These are phyloP conservation scores for Leuciscus waleckii DNA, from an alignment of 2,797 vertebrate genomes.

Conservation along the genomic window DNA sequence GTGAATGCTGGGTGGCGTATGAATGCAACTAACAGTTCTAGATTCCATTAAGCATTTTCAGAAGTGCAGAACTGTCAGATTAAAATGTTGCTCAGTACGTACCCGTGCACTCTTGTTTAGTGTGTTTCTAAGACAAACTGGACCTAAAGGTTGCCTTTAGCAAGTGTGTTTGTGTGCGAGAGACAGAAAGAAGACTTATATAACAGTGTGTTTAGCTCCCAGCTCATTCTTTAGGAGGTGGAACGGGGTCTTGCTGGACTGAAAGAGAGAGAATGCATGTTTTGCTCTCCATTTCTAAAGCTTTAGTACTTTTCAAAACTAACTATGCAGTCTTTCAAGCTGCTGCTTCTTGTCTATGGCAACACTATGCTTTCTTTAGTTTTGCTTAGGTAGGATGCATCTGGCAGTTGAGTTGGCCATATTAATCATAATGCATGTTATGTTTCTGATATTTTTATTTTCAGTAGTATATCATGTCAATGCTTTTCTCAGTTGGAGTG, in stretches of 20 bases:
- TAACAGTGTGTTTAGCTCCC: slow-evolving; percentile 17
- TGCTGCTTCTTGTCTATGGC: slow-evolving; percentile 17
- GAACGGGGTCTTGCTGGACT: slow-evolving; percentile 28
- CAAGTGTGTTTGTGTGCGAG: slow-evolving; percentile 10
- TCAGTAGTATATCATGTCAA: background rate
- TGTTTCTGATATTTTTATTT: background rate
- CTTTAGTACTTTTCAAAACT: slow-evolving; percentile 39
- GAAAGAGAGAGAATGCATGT: slow-evolving; percentile 24
- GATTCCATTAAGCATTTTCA: slow-evolving; percentile 43
- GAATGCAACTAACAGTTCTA: slow-evolving; percentile 3
- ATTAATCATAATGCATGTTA: slow-evolving; percentile 11
- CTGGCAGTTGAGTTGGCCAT: slow-evolving; percentile 13
- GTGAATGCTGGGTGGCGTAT: slow-evolving; percentile 22
- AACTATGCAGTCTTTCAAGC: slow-evolving; percentile 41
- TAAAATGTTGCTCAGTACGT: slow-evolving; percentile 20
- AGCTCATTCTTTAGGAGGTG: slow-evolving; percentile 24
- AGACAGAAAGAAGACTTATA: slow-evolving; percentile 13
- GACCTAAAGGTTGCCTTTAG: slow-evolving; percentile 39
- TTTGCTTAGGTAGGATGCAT: slow-evolving; percentile 16
- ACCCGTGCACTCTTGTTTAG: slow-evolving; percentile 28
- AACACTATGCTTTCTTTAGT: background rate
- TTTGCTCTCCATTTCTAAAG: slow-evolving; percentile 37
- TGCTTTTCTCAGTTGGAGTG: background rate
- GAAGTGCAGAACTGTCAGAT: slow-evolving; percentile 30
- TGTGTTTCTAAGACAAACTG: slow-evolving; percentile 36